A percentile compares a stretch with the other conserved stretches of the same genome.
These are phyloP conservation scores for Argopecten irradians DNA, from an alignment of 1,140 invertebrate species.

Conservation along the genomic window DNA sequence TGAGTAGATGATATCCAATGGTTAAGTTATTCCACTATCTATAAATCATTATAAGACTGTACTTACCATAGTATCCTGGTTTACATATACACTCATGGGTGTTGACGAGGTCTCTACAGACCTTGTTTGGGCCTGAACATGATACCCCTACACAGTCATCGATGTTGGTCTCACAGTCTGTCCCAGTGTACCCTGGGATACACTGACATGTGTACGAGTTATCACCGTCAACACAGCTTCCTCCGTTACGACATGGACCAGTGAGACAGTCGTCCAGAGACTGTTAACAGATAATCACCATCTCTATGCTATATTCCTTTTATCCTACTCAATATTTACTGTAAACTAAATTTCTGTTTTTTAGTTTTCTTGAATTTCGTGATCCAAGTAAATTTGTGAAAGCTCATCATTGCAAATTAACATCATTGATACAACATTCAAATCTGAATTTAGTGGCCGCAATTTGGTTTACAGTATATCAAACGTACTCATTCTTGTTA, in stretches of 20 bases:
- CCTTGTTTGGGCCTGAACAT: slow-evolving; percentile 78
- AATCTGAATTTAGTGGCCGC: no score
- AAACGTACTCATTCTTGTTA: no score
- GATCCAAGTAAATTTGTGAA: no score
- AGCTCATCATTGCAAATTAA: no score
- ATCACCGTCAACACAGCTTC: slow-evolving; percentile 58
- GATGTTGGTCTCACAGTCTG: slow-evolving; percentile 88
- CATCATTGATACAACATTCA: no score
- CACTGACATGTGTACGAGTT: slow-evolving; percentile 67
- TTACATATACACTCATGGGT: slow-evolving; percentile 68
- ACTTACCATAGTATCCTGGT: slow-evolving; percentile 61
- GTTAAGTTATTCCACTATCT: no score
- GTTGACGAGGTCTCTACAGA: slow-evolving; percentile 63
- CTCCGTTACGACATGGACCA: slow-evolving; percentile 60
- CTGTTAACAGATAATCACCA: slow-evolving; percentile 4
- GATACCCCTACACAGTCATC: slow-evolving; percentile 79
- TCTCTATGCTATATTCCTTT: no score
- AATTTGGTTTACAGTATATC: no score
- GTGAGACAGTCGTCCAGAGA: slow-evolving; percentile 61
- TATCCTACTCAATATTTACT: no score
- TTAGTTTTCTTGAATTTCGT: no score
- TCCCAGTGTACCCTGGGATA: slow-evolving; percentile 82
- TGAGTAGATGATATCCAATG: no score
- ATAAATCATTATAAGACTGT: neutral
- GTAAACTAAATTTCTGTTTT: no score